Conservation (phyloP, 2,888 invertebrate species). For the Cybosia mesomella region DNA sequence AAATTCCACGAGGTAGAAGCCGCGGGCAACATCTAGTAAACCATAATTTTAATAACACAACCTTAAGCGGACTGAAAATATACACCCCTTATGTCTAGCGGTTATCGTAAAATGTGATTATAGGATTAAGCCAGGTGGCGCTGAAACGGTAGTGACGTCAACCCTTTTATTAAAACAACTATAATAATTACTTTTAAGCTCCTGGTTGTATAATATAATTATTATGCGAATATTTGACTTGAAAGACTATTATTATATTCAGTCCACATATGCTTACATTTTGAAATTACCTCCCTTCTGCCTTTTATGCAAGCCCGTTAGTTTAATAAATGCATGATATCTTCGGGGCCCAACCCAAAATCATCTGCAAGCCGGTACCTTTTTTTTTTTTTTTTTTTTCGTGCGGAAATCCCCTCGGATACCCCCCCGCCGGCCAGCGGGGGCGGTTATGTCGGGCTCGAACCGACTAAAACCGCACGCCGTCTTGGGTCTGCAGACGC, state of each 20-base stretch:
- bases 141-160: conserved; percentile 14
- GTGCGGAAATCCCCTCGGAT: too few relatives aligned
- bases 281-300: neutral
- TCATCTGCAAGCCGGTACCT: too few relatives aligned
- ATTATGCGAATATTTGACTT: neutral
- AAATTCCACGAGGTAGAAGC: too few relatives aligned
- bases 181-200: conserved; percentile 5
- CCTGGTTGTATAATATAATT: neutral
- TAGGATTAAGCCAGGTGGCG: conserved; percentile 27
- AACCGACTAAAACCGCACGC: too few relatives aligned
- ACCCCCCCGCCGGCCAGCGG: too few relatives aligned
- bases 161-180: conserved; percentile 14
- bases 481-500: too few relatives aligned
- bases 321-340: too few relatives aligned
- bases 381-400: too few relatives aligned
- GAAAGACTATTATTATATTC: neutral
- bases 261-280: neutral
- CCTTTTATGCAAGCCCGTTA: neutral
- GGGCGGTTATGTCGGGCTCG: too few relatives aligned
- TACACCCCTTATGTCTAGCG: conserved; percentile 30
- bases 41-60: too few relatives aligned
- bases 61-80: conserved; percentile 16
- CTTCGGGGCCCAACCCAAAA: too few relatives aligned
- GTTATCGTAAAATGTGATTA: conserved; percentile 40
- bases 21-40: too few relatives aligned